Percentiles rank a stretch among this genome's conserved stretches.
Evolutionary conservation across 2,113 vertebrate species (phyloP).

Genomic region (Paracanthobrama guichenoti): DNA sequence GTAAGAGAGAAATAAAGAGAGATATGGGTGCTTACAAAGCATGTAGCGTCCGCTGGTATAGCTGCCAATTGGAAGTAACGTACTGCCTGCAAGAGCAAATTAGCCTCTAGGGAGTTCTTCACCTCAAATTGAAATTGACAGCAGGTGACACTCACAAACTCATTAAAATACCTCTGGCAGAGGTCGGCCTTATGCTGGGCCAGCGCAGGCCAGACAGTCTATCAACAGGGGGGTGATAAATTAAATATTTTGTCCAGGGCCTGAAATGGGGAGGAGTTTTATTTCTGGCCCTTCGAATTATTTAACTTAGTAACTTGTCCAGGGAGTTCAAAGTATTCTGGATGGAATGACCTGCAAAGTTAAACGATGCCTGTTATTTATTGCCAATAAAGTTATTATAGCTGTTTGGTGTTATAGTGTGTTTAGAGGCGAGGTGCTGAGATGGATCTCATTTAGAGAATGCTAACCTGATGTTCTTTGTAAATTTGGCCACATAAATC

Average conservation of each 20-base stretch:
- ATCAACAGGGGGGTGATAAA: conserved; percentile 45
- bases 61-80: conserved; percentile 38
- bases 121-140: conserved; percentile 60
- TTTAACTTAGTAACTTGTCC: conserved; percentile 21
- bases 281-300: neutral
- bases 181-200: conserved; percentile 21
- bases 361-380: neutral
- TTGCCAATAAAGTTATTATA: neutral
- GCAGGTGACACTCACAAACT: conserved; percentile 59
- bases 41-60: conserved; percentile 12
- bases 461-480: neutral
- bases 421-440: neutral
- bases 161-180: conserved; percentile 54
- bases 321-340: conserved; percentile 5
- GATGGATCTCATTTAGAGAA: conserved; percentile 21
- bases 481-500: neutral
- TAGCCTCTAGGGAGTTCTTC: conserved; percentile 51
- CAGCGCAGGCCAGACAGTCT: conserved; percentile 38
- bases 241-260: conserved; percentile 37
- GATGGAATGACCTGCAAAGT: neutral
- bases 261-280: neutral
- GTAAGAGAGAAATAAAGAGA: conserved; percentile 14
- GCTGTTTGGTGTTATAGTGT: neutral
- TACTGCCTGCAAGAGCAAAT: conserved; percentile 51
- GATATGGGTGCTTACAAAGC: conserved; percentile 34